Evolutionary conservation across 2,888 invertebrate genomes (phyloP).

Genomic region (Yponomeuta cagnagella): DNA sequence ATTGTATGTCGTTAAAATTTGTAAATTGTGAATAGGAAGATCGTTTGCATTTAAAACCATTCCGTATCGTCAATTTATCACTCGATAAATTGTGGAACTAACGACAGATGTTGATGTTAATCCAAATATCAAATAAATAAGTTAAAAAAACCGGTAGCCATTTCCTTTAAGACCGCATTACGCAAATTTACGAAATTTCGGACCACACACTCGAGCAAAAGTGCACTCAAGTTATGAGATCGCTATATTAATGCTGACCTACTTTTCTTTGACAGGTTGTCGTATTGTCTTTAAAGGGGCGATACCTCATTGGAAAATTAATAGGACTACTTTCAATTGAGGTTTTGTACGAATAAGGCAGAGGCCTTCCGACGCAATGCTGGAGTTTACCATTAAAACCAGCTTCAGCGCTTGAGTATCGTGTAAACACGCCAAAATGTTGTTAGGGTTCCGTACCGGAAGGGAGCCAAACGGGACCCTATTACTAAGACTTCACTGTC

Average conservation of each 20-base stretch:
- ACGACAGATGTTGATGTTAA: background rate
- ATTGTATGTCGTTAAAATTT: background rate
- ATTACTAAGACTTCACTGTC: no score
- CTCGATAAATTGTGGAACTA: background rate
- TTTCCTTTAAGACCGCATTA: background rate
- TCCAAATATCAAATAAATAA: background rate
- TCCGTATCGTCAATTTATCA: background rate
- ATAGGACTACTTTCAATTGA: conserved; percentile 14
- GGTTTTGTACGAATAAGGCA: conserved; percentile 3
- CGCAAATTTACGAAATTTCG: conserved; percentile 6
- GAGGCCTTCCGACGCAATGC: background rate
- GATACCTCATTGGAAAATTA: conserved; percentile 16
- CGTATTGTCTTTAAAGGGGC: conserved; percentile 30
- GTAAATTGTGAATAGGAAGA: background rate
- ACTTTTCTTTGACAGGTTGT: conserved; percentile 33
- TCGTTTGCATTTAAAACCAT: background rate
- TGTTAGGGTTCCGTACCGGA: no score
- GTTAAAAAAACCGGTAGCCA: background rate
- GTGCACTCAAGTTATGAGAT: conserved; percentile 9
- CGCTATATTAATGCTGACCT: conserved; percentile 29
- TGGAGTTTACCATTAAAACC: background rate
- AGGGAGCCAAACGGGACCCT: no score
- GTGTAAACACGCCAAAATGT: no score
- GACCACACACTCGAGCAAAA: conserved; percentile 13
- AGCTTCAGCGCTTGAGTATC: background rate